A percentile compares a stretch with the other conserved stretches of the same genome.
These are phyloP conservation scores for Bryconaethiops microstoma DNA, from an alignment of 2,797 vertebrate genomes.

Conservation along the genomic window DNA sequence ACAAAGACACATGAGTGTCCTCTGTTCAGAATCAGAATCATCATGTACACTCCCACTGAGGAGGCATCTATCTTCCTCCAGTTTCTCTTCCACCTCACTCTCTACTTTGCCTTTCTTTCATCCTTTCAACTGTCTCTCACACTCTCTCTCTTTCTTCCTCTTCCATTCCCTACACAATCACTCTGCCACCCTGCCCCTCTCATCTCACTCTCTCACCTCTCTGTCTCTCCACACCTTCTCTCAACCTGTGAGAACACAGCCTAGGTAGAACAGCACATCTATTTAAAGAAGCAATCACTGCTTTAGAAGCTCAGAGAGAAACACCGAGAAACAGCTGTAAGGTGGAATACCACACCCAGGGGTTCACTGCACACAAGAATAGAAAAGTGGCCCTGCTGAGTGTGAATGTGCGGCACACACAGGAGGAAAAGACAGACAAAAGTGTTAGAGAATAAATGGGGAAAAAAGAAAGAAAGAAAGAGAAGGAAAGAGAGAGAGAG, in stretches of 20 bases:
- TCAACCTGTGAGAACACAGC: constrained; percentile 31
- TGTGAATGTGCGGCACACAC: constrained; percentile 1
- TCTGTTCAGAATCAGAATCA: not conserved
- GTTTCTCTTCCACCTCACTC: not conserved
- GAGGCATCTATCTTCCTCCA: not conserved
- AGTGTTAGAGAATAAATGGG: not conserved
- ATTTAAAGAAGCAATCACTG: constrained; percentile 35
- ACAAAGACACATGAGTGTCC: not conserved
- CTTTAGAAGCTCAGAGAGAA: constrained; percentile 14
- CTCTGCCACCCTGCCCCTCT: not conserved
- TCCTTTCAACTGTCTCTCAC: not conserved
- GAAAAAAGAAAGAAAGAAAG: not conserved
- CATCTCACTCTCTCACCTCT: not conserved
- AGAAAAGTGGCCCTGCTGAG: constrained; percentile 17
- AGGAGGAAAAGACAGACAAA: not conserved
- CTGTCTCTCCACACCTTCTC: constrained; percentile 7
- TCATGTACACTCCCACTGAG: not conserved
- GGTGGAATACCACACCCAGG: constrained; percentile 22
- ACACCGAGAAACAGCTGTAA: constrained; percentile 23
- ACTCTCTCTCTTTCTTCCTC: not conserved
- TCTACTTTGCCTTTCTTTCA: not conserved
- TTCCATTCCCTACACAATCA: not conserved
- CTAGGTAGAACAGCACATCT: constrained; percentile 21
- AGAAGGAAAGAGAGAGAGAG: not conserved
- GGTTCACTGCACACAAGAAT: constrained; percentile 18